These are phyloP conservation scores for Drepanosiphum platanoidis DNA, from an alignment of 2,888 invertebrate genomes.

Conservation along the genomic window DNA sequence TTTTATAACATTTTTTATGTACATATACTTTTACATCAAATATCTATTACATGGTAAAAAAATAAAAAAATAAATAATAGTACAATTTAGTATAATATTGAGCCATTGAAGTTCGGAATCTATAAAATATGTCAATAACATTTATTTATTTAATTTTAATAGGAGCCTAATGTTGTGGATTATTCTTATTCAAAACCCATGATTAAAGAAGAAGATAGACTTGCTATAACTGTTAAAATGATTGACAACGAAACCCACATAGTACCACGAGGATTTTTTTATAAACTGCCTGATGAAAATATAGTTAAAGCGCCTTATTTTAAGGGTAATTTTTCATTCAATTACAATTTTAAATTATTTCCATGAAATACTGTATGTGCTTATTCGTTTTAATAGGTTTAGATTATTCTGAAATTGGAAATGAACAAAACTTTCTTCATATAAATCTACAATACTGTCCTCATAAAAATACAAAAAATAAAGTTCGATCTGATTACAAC, in stretches of 20 bases:
- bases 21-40: too few species aligned
- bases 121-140: too few species aligned
- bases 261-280: conserved; percentile 43
- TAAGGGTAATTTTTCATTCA: conserved; percentile 11
- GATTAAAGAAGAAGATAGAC: conserved; percentile 43
- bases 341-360: background rate
- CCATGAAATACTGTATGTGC: background rate
- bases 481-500: conserved; percentile 74
- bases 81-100: too few species aligned
- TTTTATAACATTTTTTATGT: too few species aligned
- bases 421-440: conserved; percentile 24
- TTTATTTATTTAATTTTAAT: background rate
- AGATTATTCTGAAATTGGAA: conserved; percentile 31
- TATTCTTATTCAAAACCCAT: background rate
- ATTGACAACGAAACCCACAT: conserved; percentile 58
- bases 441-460: background rate
- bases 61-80: too few species aligned
- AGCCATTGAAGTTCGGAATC: too few species aligned
- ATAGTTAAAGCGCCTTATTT: conserved; percentile 46
- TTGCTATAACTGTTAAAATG: conserved; percentile 47
- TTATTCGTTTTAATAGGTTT: conserved; percentile 13
- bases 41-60: too few species aligned
- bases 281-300: conserved; percentile 20
- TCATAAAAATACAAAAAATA: background rate
- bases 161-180: background rate